Evolutionary conservation across 2,797 vertebrate species (phyloP).

Genomic region (Philypnodon macrostomus): DNA sequence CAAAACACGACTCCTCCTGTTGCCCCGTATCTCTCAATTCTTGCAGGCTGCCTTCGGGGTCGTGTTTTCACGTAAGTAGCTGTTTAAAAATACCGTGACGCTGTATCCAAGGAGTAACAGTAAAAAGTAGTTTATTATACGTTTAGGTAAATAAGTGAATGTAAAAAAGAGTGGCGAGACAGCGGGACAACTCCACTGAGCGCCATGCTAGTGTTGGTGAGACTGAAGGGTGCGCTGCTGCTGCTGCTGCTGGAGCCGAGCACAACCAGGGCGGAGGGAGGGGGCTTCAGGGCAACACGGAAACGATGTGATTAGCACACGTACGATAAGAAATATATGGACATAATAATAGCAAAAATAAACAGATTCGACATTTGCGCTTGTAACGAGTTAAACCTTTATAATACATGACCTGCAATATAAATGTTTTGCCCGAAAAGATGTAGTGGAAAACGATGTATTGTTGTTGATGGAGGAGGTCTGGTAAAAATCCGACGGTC

Average conservation of each 20-base stretch:
- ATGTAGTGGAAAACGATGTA: too few species aligned
- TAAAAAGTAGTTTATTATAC: conserved; percentile 2
- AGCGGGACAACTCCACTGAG: conserved; percentile 37
- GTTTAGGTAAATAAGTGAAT: conserved; percentile 19
- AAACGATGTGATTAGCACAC: too few species aligned
- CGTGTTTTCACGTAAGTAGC: too few species aligned
- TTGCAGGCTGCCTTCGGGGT: conserved; percentile 53
- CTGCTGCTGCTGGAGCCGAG: conserved; percentile 57
- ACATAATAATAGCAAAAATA: too few species aligned
- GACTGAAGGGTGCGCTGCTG: conserved; percentile 39
- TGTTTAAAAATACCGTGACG: too few species aligned
- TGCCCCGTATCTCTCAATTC: conserved; percentile 42
- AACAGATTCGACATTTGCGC: too few species aligned
- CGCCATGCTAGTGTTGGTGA: conserved; percentile 69
- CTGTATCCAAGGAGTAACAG: neutral
- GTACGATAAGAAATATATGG: too few species aligned
- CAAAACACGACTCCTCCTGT: conserved; percentile 58
- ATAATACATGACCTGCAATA: too few species aligned
- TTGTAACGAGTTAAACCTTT: too few species aligned
- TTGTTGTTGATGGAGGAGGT: conserved; percentile 18
- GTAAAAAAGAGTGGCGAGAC: conserved; percentile 37
- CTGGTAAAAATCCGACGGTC: conserved; percentile 59
- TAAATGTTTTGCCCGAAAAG: too few species aligned
- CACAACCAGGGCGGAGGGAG: conserved; percentile 36
- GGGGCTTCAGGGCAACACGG: conserved; percentile 29